A percentile compares a stretch with the other conserved stretches of the same genome.
phyloP scores from a whole-genome alignment of 2,797 vertebrate species.

The Arnoldichthys spilopterus region DNA sequence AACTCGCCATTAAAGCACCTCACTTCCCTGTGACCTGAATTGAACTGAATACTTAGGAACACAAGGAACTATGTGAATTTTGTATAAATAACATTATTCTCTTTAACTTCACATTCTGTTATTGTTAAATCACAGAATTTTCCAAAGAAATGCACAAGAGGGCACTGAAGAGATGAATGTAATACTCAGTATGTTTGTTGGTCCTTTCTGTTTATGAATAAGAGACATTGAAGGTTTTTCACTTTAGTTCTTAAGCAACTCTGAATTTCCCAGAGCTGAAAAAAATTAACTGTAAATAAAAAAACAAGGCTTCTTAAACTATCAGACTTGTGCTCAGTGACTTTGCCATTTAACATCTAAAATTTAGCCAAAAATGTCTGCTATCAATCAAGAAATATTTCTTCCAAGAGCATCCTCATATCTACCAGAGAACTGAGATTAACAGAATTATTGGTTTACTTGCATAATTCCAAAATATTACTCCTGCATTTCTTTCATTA shows the following conservation, averaged over 20 bases:
- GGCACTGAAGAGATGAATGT: slow-evolving; percentile 5
- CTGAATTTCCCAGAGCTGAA: not conserved
- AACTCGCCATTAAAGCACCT: slow-evolving; percentile 28
- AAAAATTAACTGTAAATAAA: too few relatives aligned
- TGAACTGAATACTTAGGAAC: slow-evolving; percentile 20
- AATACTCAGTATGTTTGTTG: not conserved
- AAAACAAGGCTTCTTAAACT: too few relatives aligned
- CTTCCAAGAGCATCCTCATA: too few relatives aligned
- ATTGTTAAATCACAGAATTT: not conserved
- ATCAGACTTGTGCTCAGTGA: too few relatives aligned
- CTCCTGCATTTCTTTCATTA: too few relatives aligned
- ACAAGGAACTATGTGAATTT: not conserved
- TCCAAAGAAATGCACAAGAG: slow-evolving; percentile 6
- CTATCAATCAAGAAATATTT: too few relatives aligned
- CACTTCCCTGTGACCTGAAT: not conserved
- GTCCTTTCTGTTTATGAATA: not conserved
- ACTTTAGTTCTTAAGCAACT: too few relatives aligned
- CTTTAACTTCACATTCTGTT: not conserved
- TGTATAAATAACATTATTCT: not conserved
- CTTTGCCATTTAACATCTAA: too few relatives aligned
- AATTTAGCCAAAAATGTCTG: too few relatives aligned
- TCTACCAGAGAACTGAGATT: too few relatives aligned
- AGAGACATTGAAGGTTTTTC: not conserved
- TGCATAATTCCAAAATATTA: too few relatives aligned
- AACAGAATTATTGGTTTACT: too few relatives aligned